Base-by-base conservation (phyloP, 2,888 invertebrate genomes). In the Epinotia nisella region DNA sequence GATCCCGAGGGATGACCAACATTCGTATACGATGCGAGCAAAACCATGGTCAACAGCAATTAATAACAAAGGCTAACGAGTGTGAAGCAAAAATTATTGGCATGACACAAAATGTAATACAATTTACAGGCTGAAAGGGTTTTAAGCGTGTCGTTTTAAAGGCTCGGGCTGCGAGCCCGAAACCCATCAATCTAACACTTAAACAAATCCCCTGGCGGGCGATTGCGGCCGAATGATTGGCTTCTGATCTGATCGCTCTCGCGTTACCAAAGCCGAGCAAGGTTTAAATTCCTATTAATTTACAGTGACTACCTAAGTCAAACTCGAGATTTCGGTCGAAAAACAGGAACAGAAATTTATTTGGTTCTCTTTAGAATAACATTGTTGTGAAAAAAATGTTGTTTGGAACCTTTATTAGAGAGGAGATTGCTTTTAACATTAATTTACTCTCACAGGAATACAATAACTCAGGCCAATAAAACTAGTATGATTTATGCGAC, bases 131-230 rank as follows among this genome's bases (percentile, higher is more conserved):
- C 39, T 19, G 9, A 21, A 66, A 55, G 55, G 66, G 55, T 56
- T 66, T 61, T 39, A 35, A 64, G 17, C 64, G 51, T 21, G 61
- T 45, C 51, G 51, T 21, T 65, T 53, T 39, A 39, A 55, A 66
- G 55, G 55, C 15, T 41, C 51, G 66, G 24, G 10, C 17, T 45
- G 17, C 24, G 58, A n/a, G 45, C 45, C 67, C 39, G 35, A 35
- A 17, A 7, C 10, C 62, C 73, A 69, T 73, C 69, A 51, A 64
- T 73, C 68, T 73, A 56, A 39, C 68, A 58, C 68, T 68, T 59
- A 73, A 69, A 73, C 73, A 73, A 73, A 73, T 69, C 73, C 73
- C 73, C 56, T 24, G 15, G 56, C 68, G 69, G 58, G 39, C 35
- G 59, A 51, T 64, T 59, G 73, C 62, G 69, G 64, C 56, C 39